Percentiles rank a stretch among this genome's conserved stretches.
Conservation (phyloP, 2,888 invertebrate species). For the Hipparchia semele region DNA sequence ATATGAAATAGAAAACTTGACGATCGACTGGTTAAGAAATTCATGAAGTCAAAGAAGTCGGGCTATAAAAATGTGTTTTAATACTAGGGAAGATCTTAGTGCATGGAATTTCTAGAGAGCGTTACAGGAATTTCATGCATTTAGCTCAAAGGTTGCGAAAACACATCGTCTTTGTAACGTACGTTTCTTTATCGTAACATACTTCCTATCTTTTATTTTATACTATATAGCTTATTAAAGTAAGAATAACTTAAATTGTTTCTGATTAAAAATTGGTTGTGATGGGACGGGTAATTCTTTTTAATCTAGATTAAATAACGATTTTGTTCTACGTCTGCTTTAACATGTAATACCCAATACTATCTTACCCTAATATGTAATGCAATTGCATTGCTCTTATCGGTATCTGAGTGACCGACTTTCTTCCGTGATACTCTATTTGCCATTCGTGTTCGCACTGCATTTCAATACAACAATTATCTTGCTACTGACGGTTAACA, state of each 20-base stretch:
- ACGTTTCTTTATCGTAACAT: background rate
- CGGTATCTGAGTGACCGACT: conserved; percentile 56
- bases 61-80: background rate
- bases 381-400: conserved; percentile 28
- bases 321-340: too few relatives aligned
- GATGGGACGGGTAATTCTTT: background rate
- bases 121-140: background rate
- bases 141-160: background rate
- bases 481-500: conserved; percentile 12
- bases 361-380: conserved; percentile 2
- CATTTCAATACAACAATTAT: conserved; percentile 32
- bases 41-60: background rate
- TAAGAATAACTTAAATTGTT: too few relatives aligned
- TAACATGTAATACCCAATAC: too few relatives aligned
- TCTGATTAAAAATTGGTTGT: too few relatives aligned
- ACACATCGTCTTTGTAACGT: background rate
- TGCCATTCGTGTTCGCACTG: conserved; percentile 64
- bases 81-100: background rate
- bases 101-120: background rate
- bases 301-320: background rate
- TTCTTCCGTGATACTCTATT: conserved; percentile 77
- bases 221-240: background rate
- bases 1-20: background rate
- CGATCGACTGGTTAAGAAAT: background rate
- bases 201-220: background rate